These are phyloP conservation scores for Laothoe populi DNA, from an alignment of 2,888 invertebrate species.

Conservation along the genomic window DNA sequence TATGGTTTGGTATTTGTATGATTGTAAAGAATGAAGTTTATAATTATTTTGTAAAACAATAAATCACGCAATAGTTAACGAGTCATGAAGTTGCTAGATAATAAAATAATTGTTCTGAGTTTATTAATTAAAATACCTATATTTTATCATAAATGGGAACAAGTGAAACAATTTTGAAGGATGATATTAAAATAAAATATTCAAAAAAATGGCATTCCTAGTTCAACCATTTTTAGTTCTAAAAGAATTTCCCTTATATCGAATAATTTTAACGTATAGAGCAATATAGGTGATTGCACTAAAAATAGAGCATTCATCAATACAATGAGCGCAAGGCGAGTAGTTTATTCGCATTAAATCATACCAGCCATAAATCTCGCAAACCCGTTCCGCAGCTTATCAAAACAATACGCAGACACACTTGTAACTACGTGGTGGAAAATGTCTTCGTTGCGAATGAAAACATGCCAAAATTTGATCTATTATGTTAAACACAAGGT, in stretches of 20 bases:
- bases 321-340: conserved; percentile 74
- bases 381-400: conserved; percentile 84
- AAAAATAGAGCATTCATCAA: conserved; percentile 79
- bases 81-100: neutral
- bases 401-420: conserved; percentile 85
- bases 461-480: conserved; percentile 51
- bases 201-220: too few species aligned
- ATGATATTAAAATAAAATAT: too few species aligned
- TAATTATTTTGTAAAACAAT: neutral
- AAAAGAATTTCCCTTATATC: conserved; percentile 13
- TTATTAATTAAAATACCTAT: neutral
- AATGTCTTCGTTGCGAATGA: conserved; percentile 62
- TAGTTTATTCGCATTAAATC: conserved; percentile 85
- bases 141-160: neutral
- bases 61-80: neutral
- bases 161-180: neutral
- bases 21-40: neutral
- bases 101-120: neutral
- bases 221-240: neutral
- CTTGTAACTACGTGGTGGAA: conserved; percentile 67
- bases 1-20: neutral
- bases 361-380: conserved; percentile 81
- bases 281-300: conserved; percentile 60
- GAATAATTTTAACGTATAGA: conserved; percentile 8
- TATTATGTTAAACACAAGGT: conserved; percentile 60